Evolutionary conservation across 2,888 invertebrate genomes (phyloP).

Genomic region (Augochlorella aurata): DNA sequence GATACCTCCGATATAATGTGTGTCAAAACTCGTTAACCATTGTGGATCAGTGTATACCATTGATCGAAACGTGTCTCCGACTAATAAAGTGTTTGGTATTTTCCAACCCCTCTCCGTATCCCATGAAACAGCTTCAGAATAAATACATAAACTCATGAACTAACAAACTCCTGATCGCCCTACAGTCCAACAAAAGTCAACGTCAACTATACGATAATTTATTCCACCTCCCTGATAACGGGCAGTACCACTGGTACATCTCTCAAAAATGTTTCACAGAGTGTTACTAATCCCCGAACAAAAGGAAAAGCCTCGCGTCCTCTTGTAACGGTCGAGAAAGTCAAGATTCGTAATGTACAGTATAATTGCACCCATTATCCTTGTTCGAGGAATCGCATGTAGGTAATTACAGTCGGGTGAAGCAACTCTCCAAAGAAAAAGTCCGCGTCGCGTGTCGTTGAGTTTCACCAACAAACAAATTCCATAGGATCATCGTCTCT

Average conservation of each 20-base stretch:
- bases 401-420: constrained; percentile 30
- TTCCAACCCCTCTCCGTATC: neutral
- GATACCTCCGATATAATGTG: constrained; percentile 24
- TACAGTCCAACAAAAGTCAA: neutral
- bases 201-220: neutral
- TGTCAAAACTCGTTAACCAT: constrained; percentile 36
- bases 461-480: constrained; percentile 6
- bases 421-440: constrained; percentile 26
- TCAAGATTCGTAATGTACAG: constrained; percentile 21
- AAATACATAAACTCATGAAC: too few species aligned
- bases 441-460: constrained; percentile 3
- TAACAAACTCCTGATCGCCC: too few species aligned
- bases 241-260: too few species aligned
- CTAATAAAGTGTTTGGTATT: neutral
- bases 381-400: constrained; percentile 25
- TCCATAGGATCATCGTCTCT: constrained; percentile 13
- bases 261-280: neutral
- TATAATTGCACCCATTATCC: constrained; percentile 35
- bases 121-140: too few species aligned
- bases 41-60: constrained; percentile 11
- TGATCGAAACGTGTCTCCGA: neutral
- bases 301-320: neutral
- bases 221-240: too few species aligned
- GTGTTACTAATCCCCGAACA: neutral
- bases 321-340: constrained; percentile 30